Evolutionary conservation across 2,797 vertebrate genomes (phyloP).

Genomic region (Falco berigora): DNA sequence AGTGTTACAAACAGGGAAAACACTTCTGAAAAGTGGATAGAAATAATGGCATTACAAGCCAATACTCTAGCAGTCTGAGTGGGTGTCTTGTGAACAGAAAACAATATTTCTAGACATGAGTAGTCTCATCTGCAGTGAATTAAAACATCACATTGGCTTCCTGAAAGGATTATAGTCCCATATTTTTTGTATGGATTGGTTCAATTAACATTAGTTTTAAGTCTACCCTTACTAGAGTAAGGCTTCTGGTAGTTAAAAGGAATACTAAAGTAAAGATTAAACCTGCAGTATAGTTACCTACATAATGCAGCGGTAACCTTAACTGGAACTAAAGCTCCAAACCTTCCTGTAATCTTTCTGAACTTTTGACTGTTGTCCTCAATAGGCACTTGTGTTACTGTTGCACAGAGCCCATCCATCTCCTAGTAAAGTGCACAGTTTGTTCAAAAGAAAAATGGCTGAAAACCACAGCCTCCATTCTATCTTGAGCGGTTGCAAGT

Average conservation of each 20-base stretch:
- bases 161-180: neutral
- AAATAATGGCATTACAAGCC: slow-evolving; percentile 27
- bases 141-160: neutral
- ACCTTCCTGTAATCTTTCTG: neutral
- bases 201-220: neutral
- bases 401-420: neutral
- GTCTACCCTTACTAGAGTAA: neutral
- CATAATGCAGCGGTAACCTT: neutral
- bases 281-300: neutral
- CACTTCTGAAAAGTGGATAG: neutral
- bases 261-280: neutral
- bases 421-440: neutral
- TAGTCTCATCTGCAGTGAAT: neutral
- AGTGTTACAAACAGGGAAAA: slow-evolving; percentile 18
- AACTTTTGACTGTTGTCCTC: neutral
- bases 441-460: neutral
- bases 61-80: slow-evolving; percentile 14
- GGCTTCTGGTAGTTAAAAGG: neutral
- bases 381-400: neutral
- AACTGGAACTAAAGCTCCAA: neutral
- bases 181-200: neutral
- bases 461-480: too few species aligned
- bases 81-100: slow-evolving; percentile 25
- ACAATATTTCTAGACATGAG: neutral
- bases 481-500: neutral